These are phyloP conservation scores for Melinopterus prodromus DNA, from an alignment of 2,888 invertebrate species.

Conservation along the genomic window DNA sequence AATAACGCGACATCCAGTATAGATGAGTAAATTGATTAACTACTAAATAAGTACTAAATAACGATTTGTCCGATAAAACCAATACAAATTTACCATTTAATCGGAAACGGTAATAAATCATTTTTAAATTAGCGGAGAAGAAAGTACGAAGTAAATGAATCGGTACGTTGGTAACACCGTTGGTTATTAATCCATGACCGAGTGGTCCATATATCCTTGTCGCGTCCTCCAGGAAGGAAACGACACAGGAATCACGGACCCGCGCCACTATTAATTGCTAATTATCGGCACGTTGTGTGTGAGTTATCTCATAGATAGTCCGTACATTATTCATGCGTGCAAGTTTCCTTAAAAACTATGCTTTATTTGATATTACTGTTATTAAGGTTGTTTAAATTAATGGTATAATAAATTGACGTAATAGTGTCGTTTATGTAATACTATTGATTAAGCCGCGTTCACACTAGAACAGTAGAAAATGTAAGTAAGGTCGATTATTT, in stretches of 20 bases:
- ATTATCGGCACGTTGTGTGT: background rate
- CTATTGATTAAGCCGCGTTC: background rate
- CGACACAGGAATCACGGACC: background rate
- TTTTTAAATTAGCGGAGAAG: background rate
- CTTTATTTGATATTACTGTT: background rate
- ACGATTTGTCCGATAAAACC: background rate
- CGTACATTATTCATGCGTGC: background rate
- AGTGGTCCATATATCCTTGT: constrained; percentile 4
- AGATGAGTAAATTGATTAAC: no score
- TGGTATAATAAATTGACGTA: background rate
- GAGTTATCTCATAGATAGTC: background rate
- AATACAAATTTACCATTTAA: background rate
- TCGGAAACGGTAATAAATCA: background rate
- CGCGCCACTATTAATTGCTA: background rate
- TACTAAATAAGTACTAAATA: no score
- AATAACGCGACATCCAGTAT: no score
- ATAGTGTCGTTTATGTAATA: background rate
- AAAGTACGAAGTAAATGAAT: background rate
- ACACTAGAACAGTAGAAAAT: no score
- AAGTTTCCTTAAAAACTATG: background rate
- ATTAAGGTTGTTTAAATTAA: background rate
- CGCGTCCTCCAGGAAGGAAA: constrained; percentile 4
- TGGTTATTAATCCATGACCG: background rate
- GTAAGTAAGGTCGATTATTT: no score
- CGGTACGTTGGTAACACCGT: background rate